These are phyloP conservation scores for Lagodon rhomboides DNA, from an alignment of 2,797 vertebrate species.

Conservation along the genomic window DNA sequence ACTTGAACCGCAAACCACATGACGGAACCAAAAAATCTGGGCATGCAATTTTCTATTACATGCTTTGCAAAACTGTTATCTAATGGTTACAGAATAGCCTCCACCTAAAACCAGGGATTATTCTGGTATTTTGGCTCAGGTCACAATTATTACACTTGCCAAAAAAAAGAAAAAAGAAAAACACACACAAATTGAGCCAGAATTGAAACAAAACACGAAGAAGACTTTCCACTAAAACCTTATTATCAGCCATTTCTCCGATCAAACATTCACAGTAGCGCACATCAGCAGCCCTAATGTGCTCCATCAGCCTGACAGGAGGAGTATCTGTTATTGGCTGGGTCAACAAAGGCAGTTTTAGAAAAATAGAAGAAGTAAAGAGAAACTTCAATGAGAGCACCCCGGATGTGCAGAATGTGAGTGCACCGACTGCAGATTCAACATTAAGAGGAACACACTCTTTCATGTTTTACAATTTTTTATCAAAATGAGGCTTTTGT, in stretches of 20 bases:
- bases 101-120: slow-evolving; percentile 45
- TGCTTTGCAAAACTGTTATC: slow-evolving; percentile 23
- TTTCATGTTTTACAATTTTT: slow-evolving; percentile 8
- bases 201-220: slow-evolving; percentile 2
- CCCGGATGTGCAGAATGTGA: neutral
- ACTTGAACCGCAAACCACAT: slow-evolving; percentile 16
- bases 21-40: no score
- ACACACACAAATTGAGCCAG: neutral
- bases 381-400: neutral
- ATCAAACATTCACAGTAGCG: slow-evolving; percentile 4
- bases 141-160: slow-evolving; percentile 12
- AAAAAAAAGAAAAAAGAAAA: neutral
- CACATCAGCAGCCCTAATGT: slow-evolving; percentile 2
- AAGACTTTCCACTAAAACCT: neutral
- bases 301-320: neutral
- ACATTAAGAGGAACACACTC: neutral
- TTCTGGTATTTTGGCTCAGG: slow-evolving; percentile 17
- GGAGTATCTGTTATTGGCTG: neutral
- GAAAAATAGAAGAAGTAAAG: neutral
- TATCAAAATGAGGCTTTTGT: neutral
- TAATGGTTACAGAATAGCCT: slow-evolving; percentile 41
- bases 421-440: neutral
- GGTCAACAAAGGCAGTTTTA: neutral
- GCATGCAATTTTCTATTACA: neutral
- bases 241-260: neutral